Conservation (phyloP, 2,113 vertebrate genomes). For the Meleagris gallopavo region DNA sequence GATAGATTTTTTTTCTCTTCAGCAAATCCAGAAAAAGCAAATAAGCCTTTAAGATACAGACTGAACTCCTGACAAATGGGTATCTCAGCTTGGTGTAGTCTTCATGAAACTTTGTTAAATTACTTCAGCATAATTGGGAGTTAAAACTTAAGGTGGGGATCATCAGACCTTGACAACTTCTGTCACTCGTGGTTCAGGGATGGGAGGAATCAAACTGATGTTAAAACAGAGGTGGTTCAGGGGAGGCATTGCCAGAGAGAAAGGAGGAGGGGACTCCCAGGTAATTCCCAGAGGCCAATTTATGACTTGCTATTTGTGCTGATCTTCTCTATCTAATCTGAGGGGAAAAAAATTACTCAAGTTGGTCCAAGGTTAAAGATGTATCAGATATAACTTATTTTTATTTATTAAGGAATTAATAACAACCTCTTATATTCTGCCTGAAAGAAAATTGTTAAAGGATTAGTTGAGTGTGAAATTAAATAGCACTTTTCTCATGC, state of each 20-base stretch:
- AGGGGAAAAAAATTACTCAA: constrained; percentile 50
- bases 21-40: neutral
- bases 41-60: neutral
- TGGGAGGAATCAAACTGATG: constrained; percentile 26
- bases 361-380: constrained; percentile 68
- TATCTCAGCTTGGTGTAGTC: constrained; percentile 41
- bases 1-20: neutral
- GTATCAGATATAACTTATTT: constrained; percentile 57
- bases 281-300: constrained; percentile 48
- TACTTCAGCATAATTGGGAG: neutral
- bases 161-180: constrained; percentile 25
- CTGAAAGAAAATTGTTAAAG: constrained; percentile 77
- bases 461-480: constrained; percentile 82
- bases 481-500: constrained; percentile 76
- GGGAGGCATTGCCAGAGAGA: constrained; percentile 41
- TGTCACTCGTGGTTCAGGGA: neutral
- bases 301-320: constrained; percentile 68
- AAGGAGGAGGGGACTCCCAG: neutral
- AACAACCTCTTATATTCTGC: constrained; percentile 73
- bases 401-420: constrained; percentile 78
- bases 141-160: neutral
- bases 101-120: constrained; percentile 45
- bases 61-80: neutral
- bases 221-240: constrained; percentile 29
- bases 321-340: constrained; percentile 62